Conservation (phyloP, 2,797 vertebrate species). For the Periophthalmus magnuspinnatus region DNA sequence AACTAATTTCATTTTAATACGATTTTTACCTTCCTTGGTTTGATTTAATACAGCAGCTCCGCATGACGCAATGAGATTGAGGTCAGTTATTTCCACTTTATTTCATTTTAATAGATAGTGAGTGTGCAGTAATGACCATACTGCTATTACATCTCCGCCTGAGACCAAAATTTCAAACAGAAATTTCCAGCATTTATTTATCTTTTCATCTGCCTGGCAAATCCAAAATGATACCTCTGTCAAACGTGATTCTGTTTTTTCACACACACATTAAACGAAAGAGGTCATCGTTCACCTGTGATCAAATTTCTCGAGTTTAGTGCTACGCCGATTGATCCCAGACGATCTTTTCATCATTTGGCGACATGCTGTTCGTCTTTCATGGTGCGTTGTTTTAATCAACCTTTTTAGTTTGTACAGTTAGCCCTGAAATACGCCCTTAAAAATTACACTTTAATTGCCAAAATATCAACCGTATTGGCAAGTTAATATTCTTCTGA, state of each 20-base stretch:
- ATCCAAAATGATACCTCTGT: too few species aligned
- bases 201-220: neutral
- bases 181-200: neutral
- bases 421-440: neutral
- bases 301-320: too few species aligned
- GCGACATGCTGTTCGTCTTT: too few species aligned
- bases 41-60: constrained; percentile 36
- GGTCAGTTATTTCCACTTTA: constrained; percentile 54
- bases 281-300: too few species aligned
- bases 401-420: neutral
- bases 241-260: too few species aligned
- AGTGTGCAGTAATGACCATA: constrained; percentile 50
- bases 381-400: constrained; percentile 9
- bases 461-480: too few species aligned
- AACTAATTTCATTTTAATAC: constrained; percentile 24
- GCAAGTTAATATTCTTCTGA: neutral
- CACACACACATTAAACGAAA: too few species aligned
- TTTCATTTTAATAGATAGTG: constrained; percentile 50
- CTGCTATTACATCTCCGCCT: constrained; percentile 46
- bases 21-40: constrained; percentile 35
- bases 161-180: constrained; percentile 25
- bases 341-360: constrained; percentile 15
- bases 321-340: too few species aligned
- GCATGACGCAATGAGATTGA: constrained; percentile 32
- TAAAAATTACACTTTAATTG: neutral